Evolutionary conservation across 1,140 invertebrate species (phyloP).

Genomic region (Proales similis): DNA sequence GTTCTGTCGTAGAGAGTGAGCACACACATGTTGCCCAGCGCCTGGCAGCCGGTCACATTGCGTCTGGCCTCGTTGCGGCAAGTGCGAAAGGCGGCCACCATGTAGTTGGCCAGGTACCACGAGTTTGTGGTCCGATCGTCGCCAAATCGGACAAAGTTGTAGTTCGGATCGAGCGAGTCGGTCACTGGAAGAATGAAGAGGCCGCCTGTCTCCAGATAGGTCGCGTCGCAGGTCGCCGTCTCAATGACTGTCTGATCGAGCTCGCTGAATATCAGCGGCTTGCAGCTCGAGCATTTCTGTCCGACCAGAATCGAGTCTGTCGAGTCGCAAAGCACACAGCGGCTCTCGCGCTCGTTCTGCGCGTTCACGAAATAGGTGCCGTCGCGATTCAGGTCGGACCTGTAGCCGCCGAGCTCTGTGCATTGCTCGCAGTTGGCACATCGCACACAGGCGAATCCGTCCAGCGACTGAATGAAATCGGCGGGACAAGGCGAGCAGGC

Average conservation of each 20-base stretch:
- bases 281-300: background rate
- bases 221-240: background rate
- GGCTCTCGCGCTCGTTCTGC: background rate
- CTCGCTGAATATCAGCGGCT: constrained; percentile 7
- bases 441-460: constrained; percentile 15
- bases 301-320: background rate
- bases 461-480: background rate
- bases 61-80: background rate
- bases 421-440: constrained; percentile 18
- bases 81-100: background rate
- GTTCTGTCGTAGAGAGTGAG: constrained; percentile 53
- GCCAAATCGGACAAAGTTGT: background rate
- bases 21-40: constrained; percentile 62
- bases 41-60: constrained; percentile 56
- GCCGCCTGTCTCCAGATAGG: background rate
- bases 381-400: background rate
- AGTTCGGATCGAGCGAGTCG: background rate
- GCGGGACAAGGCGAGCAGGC: background rate
- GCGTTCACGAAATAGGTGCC: background rate
- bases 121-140: background rate
- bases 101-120: background rate
- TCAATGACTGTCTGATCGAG: background rate
- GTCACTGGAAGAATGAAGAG: constrained; percentile 6
- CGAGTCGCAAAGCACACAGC: constrained; percentile 12
- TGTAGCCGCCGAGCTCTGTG: background rate